Base-by-base conservation (phyloP, 2,888 invertebrate species). In the Euspilapteryx auroguttella region DNA sequence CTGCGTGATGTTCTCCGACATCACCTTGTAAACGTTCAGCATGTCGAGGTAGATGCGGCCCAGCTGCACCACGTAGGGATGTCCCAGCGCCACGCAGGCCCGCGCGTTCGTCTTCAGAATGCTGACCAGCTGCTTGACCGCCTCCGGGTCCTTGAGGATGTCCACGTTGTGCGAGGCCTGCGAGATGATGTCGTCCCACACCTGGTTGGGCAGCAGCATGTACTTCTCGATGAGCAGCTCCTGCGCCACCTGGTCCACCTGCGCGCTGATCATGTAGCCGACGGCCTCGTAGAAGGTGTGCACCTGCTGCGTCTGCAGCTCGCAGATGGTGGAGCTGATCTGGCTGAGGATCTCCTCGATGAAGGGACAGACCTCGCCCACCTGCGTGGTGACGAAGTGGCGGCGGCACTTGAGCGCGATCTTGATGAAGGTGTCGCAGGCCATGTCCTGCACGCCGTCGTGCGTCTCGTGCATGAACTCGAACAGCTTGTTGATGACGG, bases 401-500 rank as follows among this genome's bases (percentile, higher is more conserved):
- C 97, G 82, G 37, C 95, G 83, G 73, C 99, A 99, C 69, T 99
- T 99, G 47, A 95, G 82, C 15, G 99, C 95, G 52, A 99, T 99
- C 78, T 99, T 99, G 44, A 99, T 99, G 61, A 99, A 99, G 22
- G 99, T 99, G 76, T 99, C 99, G 79, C 99, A 99, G 34, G 99
- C 99, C 99, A 99, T 99, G 54, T 99, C 99, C 69, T 99, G 98
- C 14, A 99, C 99, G 47, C 99, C 99, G 62, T 98, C 99, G 59
- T 99, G 99, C 30, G 97, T 97, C 79, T 99, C 98, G 62, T 99
- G 99, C 99, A 99, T 99, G 64, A 99, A 99, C 77, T 99, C 99
- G 77, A 99, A 99, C 32, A 99, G 81, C 78, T 99, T 99, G 78
- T 98, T 99, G 34, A 99, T 97, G 50, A 99, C 99, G 28, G 99